Conservation (phyloP, 2,113 vertebrate genomes). For the Choloepus hoffmanni region DNA sequence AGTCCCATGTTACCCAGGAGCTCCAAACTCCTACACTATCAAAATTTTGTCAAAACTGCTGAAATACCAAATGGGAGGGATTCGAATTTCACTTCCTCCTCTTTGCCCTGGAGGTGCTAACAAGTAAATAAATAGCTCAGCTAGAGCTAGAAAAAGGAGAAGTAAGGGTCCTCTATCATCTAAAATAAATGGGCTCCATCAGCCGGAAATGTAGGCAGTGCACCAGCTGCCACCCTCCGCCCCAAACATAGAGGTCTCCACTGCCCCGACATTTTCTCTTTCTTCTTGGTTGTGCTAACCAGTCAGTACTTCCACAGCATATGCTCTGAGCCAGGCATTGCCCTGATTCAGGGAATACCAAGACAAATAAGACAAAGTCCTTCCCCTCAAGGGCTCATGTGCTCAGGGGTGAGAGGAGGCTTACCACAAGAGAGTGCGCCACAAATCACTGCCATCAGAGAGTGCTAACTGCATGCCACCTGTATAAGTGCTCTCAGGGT, state of each 20-base stretch:
- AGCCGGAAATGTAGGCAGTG: neutral
- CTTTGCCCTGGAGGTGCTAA: constrained; percentile 45
- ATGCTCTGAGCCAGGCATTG: neutral
- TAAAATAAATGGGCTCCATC: neutral
- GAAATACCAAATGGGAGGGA: constrained; percentile 21
- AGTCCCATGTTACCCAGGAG: neutral
- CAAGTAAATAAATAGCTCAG: neutral
- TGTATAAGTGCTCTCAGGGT: neutral
- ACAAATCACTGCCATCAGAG: neutral
- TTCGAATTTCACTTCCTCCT: constrained; percentile 60
- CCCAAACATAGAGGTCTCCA: neutral
- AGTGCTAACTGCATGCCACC: neutral
- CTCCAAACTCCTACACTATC: neutral
- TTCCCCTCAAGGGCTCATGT: neutral
- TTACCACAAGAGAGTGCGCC: neutral
- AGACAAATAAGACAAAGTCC: neutral
- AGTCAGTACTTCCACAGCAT: neutral
- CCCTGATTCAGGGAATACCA: neutral
- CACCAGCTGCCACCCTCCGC: neutral
- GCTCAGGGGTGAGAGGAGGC: neutral
- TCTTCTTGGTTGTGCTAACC: neutral
- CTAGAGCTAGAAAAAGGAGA: constrained; percentile 65
- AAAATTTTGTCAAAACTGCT: constrained; percentile 45
- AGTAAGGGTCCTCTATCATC: neutral
- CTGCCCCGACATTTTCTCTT: neutral